These are phyloP conservation scores for Eristalinus aeneus DNA, from an alignment of 2,888 invertebrate genomes.

Conservation along the genomic window DNA sequence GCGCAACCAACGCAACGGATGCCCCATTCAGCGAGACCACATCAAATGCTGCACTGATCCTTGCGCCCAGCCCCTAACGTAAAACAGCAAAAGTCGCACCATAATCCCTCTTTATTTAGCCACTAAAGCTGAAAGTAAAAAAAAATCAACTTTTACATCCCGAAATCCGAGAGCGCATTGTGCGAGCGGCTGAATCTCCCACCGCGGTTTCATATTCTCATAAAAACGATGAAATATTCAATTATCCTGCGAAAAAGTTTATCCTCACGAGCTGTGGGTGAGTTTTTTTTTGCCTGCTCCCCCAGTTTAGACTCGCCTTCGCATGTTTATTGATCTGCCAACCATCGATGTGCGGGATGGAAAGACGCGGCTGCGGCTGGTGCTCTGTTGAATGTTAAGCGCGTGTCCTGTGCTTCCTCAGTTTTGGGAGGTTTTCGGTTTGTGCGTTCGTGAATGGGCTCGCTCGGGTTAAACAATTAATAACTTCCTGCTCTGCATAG, in stretches of 20 bases:
- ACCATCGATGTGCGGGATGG: constrained; percentile 4
- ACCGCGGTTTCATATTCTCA: constrained; percentile 25
- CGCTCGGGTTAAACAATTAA: constrained; percentile 45
- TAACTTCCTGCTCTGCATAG: constrained; percentile 38
- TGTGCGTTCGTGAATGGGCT: neutral
- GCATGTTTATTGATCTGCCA: constrained; percentile 24
- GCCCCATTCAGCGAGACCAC: neutral
- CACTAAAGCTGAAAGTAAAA: neutral
- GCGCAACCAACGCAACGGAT: neutral
- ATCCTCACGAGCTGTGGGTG: constrained; percentile 35
- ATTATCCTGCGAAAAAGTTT: constrained; percentile 52
- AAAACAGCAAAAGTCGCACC: neutral
- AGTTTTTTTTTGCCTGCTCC: neutral
- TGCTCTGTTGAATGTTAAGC: constrained; percentile 43
- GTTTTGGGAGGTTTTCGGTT: neutral
- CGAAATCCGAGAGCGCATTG: neutral
- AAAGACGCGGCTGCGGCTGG: neutral
- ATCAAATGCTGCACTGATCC: neutral
- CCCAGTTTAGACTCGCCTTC: neutral
- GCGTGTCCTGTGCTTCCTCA: neutral
- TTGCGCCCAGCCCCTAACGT: neutral
- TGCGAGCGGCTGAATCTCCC: neutral
- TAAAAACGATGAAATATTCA: constrained; percentile 55
- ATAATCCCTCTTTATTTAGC: constrained; percentile 14
- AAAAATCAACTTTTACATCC: constrained; percentile 6